Evolutionary conservation across 2,888 invertebrate species (phyloP).

Genomic region (Calameuta filiformis): DNA sequence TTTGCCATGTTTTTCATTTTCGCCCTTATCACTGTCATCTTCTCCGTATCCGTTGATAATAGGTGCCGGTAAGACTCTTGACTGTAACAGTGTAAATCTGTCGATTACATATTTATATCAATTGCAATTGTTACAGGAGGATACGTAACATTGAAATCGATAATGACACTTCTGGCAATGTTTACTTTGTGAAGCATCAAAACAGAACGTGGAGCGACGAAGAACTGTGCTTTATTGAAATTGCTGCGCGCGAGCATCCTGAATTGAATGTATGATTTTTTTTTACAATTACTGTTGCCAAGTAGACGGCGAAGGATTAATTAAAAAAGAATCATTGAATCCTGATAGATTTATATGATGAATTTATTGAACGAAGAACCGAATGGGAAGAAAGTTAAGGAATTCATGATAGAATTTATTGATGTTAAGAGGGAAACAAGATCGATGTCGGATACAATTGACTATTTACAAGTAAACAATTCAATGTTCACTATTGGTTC

Average conservation of each 20-base stretch:
- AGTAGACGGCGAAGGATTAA: background rate
- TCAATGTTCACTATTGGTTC: background rate
- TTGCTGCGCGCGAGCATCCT: conserved; percentile 45
- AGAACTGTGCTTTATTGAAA: conserved; percentile 52
- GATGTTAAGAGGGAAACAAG: background rate
- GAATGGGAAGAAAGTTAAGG: background rate
- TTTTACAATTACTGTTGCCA: background rate
- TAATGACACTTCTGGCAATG: conserved; percentile 29
- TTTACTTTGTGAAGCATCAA: conserved; percentile 52
- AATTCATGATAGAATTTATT: background rate
- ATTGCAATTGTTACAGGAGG: conserved; percentile 10
- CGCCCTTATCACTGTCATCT: conserved; percentile 33
- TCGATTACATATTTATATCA: background rate
- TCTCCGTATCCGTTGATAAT: conserved; percentile 34
- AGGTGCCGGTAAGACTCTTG: conserved; percentile 31
- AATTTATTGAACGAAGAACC: conserved; percentile 30
- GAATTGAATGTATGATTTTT: conserved; percentile 42
- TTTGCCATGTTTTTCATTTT: conserved; percentile 36
- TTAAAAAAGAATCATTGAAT: background rate
- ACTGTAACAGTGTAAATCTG: background rate
- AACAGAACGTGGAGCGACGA: conserved; percentile 46
- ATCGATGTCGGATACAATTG: background rate
- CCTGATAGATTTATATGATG: conserved; percentile 41
- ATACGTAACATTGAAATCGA: conserved; percentile 19
- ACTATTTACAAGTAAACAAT: background rate